Evolutionary conservation across 1,140 invertebrate genomes (phyloP), one percentile per base, ranked within the genome.

Genomic region (Tetramorium simillimum): DNA sequence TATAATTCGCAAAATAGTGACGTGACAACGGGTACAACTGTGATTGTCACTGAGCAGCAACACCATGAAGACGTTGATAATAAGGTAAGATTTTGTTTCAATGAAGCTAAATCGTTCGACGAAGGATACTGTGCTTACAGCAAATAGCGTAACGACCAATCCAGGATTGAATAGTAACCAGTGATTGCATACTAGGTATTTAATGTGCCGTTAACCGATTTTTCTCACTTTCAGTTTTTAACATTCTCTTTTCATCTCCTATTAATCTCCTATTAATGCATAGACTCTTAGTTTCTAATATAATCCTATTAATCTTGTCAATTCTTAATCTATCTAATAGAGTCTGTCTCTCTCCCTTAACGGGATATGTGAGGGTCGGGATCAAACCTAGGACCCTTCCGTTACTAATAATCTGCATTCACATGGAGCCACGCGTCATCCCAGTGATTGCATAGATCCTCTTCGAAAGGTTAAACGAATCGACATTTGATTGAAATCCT

Each of bases 1-100:
- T 37, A 53, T 37, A 72, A 84, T 53, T 51, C 9, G 28, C 43
- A 43, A 69, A 24, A 65, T 60, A 69, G 88, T 87, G 88, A 78
- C 86, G 88, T 87, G 88, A 90, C 56, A 37, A 12, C 16, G 12
- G 18, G 2, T 28, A 37, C 2, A 14, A 0, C 3, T 12, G 37
- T 10, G n/a, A 65, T 51, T 6, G n/a, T 69, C 46, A 2, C 10
- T 37, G 24, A 67, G n/a, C 12, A 28, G 7, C 21, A 21, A n/a
- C 43, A 24, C 2, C 16, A 46, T 46, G 53, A 56, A 62, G n/a
- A 46, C 10, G 18, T 37, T n/a, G 65, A 84, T 49, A 18, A 85
- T 85, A 58, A 53, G 12, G 10, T 33, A 18, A 18, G 51, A 53
- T 53, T 53, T 18, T 2, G 49, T 78, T 43, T n/a, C 18, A 18